These are phyloP conservation scores for Tetramorium simillimum DNA, from an alignment of 1,140 invertebrate species.

Conservation along the genomic window DNA sequence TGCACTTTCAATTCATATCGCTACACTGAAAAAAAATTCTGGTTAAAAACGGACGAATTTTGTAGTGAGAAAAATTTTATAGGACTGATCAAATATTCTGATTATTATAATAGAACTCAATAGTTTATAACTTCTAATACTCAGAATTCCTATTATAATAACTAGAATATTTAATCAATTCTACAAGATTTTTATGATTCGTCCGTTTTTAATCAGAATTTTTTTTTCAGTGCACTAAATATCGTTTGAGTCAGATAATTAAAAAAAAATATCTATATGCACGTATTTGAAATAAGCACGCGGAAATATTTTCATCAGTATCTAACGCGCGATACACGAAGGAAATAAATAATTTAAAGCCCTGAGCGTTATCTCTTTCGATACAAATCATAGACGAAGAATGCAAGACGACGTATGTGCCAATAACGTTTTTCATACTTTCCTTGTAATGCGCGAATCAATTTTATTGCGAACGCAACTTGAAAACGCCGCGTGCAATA, in stretches of 20 bases:
- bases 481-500: not conserved
- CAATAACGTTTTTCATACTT: not conserved
- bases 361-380: not conserved
- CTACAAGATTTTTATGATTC: too few species aligned
- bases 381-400: constrained; percentile 14
- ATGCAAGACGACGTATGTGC: constrained; percentile 8
- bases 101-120: too few species aligned
- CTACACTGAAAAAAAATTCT: not conserved
- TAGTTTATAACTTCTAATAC: too few species aligned
- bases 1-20: not conserved
- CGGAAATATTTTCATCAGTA: not conserved
- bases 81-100: too few species aligned
- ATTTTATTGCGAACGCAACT: constrained; percentile 26
- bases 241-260: not conserved
- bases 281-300: not conserved
- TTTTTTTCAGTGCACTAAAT: not conserved
- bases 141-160: too few species aligned
- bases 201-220: too few species aligned
- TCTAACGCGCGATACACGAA: not conserved
- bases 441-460: constrained; percentile 22
- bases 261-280: too few species aligned
- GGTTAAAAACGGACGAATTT: too few species aligned
- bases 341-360: constrained; percentile 9
- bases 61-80: too few species aligned
- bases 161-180: too few species aligned